A percentile compares a stretch with the other conserved stretches of the same genome.
These are phyloP conservation scores for Cirrhinus mrigala DNA, from an alignment of 2,797 vertebrate genomes.

Conservation along the genomic window DNA sequence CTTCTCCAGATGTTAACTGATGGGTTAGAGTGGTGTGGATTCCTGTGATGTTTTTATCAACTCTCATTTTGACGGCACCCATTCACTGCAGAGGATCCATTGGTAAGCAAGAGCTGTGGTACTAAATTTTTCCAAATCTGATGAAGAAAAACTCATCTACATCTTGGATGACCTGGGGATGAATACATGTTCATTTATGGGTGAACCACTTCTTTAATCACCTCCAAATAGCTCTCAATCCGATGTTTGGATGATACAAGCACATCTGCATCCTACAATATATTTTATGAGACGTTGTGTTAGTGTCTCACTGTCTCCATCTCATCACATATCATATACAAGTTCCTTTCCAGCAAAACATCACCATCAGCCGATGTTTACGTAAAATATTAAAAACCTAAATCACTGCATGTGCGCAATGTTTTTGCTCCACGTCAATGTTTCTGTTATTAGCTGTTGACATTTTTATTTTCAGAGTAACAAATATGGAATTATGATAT, in stretches of 20 bases:
- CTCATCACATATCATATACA: slow-evolving; percentile 18
- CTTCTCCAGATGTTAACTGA: neutral
- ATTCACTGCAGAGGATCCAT: neutral
- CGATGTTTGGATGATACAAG: neutral
- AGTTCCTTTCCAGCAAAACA: slow-evolving; percentile 1
- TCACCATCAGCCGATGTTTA: neutral
- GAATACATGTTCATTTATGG: neutral
- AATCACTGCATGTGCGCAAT: neutral
- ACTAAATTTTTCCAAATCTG: neutral
- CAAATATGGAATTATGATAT: neutral
- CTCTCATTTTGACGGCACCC: neutral
- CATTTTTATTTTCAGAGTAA: neutral
- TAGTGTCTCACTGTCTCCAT: slow-evolving; percentile 15
- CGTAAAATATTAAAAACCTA: neutral
- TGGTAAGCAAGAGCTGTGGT: neutral
- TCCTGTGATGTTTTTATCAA: neutral
- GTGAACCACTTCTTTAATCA: neutral
- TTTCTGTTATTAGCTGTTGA: neutral
- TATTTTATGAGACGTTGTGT: neutral
- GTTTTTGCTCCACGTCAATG: neutral
- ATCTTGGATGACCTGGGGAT: neutral
- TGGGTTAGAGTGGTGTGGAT: neutral
- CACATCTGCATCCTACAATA: slow-evolving; percentile 26
- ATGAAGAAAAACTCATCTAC: neutral
- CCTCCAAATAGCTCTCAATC: neutral